phyloP scores from a whole-genome alignment of 2,113 vertebrate genomes.

The Onychostruthus taczanowskii region DNA sequence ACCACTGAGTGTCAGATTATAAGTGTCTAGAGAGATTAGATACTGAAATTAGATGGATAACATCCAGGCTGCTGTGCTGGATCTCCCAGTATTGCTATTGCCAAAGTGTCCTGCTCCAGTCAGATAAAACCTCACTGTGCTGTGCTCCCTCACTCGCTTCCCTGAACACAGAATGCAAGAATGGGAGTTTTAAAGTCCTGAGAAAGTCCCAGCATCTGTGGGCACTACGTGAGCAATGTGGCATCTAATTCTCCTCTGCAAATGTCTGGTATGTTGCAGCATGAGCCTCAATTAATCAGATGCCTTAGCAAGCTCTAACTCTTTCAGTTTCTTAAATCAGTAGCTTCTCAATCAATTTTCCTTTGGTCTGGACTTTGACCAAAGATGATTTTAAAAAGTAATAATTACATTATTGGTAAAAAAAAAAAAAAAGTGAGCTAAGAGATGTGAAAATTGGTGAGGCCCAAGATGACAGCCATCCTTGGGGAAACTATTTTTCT shows the following conservation, averaged over 20 bases:
- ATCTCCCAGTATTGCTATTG: background rate
- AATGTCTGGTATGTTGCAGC: background rate
- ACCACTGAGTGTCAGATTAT: constrained; percentile 55
- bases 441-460: background rate
- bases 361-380: background rate
- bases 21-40: constrained; percentile 63
- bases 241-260: background rate
- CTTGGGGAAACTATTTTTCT: background rate
- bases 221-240: background rate
- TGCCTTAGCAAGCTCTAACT: background rate
- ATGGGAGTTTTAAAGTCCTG: background rate
- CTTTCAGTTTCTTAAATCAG: background rate
- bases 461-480: background rate
- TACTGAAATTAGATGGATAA: constrained; percentile 57
- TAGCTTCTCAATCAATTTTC: background rate
- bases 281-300: background rate
- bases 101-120: background rate
- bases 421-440: background rate
- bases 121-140: background rate
- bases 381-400: background rate
- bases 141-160: fast-evolving
- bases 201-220: background rate
- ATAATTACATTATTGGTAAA: background rate
- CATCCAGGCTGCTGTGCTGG: background rate
- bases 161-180: background rate